Base-by-base conservation (phyloP, 1,140 invertebrate genomes). In the Drosophila varians region DNA sequence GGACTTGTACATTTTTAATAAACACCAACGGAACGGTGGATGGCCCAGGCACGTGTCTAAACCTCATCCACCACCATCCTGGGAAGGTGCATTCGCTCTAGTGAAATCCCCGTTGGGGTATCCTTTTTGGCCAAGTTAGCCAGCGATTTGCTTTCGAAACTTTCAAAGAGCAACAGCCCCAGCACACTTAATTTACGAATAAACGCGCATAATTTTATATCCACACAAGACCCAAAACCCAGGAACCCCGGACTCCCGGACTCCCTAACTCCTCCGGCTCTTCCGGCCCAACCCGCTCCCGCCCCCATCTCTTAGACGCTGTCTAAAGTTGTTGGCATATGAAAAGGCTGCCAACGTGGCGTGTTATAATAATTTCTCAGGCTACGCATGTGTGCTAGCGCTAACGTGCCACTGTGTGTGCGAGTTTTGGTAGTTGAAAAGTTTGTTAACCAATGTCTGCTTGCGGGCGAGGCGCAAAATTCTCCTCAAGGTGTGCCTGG, bases 201-300 rank as follows among this genome's bases (percentile, higher is more conserved):
- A 86, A 86, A 87, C 80, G 80, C 82, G 80, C 80, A 86, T 86
- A 86, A 86, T 86, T 86, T 84, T 86, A 80, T 86, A 86, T 86
- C 73, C 80, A 87, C 70, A 87, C 51, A 79, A 65, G 71, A 43
- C 43, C 9, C 31, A 11, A 12, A 12, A 4, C 11, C 31, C 31
- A 34, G 6, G 28, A 4, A 34, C 36, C 36, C 3, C 16, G 6
- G 28, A n/a, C n/a, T n/a, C 6, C 14, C 36, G 4, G 36, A 6
- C 12, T n/a, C 6, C 14, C 38, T 1, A 19, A 18, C 38, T 8
- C 14, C 38, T 9, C 23, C 14, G 9, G 12, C 14, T 7, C 25
- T 31, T 36, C 23, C 12, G 28, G 28, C 28, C 16, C 25, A 12
- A 23, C n/a, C n/a, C n/a, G n/a, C n/a, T n/a, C n/a, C 40, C 11